Conservation (phyloP, 2,113 vertebrate species). For the Hyaena hyaena region DNA sequence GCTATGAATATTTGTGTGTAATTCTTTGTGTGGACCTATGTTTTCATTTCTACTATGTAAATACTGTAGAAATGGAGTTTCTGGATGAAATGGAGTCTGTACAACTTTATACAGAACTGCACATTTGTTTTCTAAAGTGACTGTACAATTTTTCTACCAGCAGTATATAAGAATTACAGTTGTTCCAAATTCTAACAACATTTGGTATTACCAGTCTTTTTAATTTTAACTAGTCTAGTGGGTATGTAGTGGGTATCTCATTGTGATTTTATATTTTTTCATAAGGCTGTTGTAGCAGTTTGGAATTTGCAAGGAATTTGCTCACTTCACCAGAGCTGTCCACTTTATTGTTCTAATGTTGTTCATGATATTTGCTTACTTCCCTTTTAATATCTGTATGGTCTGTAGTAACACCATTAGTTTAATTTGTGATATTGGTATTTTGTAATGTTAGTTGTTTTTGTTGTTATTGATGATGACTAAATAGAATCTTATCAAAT, state of each 20-base stretch:
- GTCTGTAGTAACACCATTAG: neutral
- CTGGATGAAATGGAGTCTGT: neutral
- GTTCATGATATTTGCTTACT: neutral
- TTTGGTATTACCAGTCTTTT: neutral
- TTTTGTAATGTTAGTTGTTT: neutral
- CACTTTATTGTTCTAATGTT: neutral
- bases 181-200: neutral
- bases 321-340: neutral
- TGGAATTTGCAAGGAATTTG: neutral
- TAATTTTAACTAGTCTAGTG: neutral
- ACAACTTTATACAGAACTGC: neutral
- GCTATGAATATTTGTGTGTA: neutral
- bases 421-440: neutral
- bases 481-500: neutral
- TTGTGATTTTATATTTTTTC: neutral
- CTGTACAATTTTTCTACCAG: neutral
- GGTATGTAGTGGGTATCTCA: neutral
- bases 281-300: neutral
- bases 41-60: constrained; percentile 15
- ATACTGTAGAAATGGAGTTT: neutral
- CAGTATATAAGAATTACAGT: neutral
- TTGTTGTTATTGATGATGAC: neutral
- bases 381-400: neutral
- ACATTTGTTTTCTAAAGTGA: neutral
- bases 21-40: neutral